Evolutionary conservation across 2,888 invertebrate genomes (phyloP), one percentile per base, ranked within the genome.

Genomic region (Sminthurinus aureus): DNA sequence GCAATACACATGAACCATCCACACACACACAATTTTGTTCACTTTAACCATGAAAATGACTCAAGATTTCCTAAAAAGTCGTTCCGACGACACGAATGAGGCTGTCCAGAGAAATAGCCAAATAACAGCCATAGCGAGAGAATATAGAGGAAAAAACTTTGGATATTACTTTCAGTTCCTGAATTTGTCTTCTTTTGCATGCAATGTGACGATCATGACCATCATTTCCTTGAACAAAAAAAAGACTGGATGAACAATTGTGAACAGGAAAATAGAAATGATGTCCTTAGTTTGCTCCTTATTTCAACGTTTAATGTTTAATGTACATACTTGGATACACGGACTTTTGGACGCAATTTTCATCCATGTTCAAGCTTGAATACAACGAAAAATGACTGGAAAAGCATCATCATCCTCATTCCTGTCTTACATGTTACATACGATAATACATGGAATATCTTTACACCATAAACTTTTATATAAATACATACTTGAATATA

Each of bases 121-220:
- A 64, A n/a, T 18, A n/a, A 64, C 22, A 3, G 20, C 13, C 1
- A n/a, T 6, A 69, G 9, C 13, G 20, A n/a, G 67, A 69, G 9
- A 3, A n/a, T 9, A 64, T 6, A 24, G 71, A 13, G 13, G 24
- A 24, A 26, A 58, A 76, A 76, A 76, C 76, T 76, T 76, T 76
- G 18, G 76, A 76, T 76, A 76, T 76, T 76, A 76, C 58, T 76
- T n/a, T 76, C 38, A 38, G 38, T 73, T 73, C 73, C 73, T 73
- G 73, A 26, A 73, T 73, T 24, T 73, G 26, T 76, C 58, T 20
- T 75, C 22, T 74, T 74, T 77, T 79, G 79, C 84, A 75, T 82
- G 82, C 79, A 84, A 84, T 84, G 82, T 84, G 79, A 79, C 79
- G 67, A 79, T 82, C 79, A 71, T 71, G 71, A 22, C 71, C 71